Evolutionary conservation across 2,888 invertebrate genomes (phyloP).

Genomic region (Mesoligia furuncula): DNA sequence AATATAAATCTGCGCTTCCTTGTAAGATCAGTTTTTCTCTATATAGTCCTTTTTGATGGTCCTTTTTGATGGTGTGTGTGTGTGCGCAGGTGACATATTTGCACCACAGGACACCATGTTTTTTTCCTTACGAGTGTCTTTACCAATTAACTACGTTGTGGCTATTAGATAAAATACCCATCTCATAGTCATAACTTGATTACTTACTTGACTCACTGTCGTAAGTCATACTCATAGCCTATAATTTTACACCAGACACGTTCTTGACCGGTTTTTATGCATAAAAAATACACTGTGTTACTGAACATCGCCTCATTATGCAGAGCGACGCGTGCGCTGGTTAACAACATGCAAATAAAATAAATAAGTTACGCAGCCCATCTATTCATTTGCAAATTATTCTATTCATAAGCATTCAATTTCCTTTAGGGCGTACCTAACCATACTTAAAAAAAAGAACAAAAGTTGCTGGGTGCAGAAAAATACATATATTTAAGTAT

Average conservation of each 20-base stretch:
- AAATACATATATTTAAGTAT: not conserved
- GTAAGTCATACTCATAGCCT: slow-evolving; percentile 22
- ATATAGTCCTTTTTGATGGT: not conserved
- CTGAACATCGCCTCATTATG: slow-evolving; percentile 56
- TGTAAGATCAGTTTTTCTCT: not conserved
- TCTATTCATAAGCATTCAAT: slow-evolving; percentile 38
- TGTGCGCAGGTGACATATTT: not conserved
- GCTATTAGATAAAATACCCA: slow-evolving; percentile 2
- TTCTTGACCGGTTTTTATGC: slow-evolving; percentile 35
- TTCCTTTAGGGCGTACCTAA: slow-evolving; percentile 21
- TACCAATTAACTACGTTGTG: slow-evolving; percentile 5
- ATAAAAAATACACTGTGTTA: slow-evolving; percentile 33
- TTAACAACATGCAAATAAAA: slow-evolving; percentile 45
- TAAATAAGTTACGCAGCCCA: slow-evolving; percentile 46
- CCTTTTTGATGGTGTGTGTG: not conserved
- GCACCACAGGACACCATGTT: not conserved
- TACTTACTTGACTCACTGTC: slow-evolving; percentile 1
- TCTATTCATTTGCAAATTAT: slow-evolving; percentile 69
- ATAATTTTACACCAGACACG: slow-evolving; percentile 38
- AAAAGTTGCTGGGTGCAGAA: slow-evolving; percentile 4
- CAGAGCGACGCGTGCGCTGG: slow-evolving; percentile 54
- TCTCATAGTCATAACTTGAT: slow-evolving; percentile 11
- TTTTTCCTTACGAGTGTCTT: not conserved
- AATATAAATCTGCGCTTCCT: too few species aligned
- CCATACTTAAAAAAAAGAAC: slow-evolving; percentile 11